Conservation (phyloP, 2,113 vertebrate species). For the Dendrocopos noguchii region DNA sequence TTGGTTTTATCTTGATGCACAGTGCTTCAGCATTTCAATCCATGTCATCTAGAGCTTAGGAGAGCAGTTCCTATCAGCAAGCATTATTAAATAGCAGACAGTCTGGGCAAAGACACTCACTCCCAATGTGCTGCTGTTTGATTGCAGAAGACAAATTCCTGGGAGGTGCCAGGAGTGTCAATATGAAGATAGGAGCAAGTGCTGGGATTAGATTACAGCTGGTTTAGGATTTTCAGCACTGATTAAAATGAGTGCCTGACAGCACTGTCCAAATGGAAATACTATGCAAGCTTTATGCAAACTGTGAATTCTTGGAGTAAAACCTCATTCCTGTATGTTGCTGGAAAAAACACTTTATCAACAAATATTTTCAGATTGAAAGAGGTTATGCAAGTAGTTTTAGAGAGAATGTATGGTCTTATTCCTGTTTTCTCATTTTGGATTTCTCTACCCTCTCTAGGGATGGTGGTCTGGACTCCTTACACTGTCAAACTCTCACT, state of each 20-base stretch:
- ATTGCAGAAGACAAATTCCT: neutral
- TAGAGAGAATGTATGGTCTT: neutral
- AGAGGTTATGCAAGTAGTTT: neutral
- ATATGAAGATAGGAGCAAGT: neutral
- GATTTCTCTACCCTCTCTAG: neutral
- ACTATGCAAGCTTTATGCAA: neutral
- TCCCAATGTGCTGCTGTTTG: neutral
- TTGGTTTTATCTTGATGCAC: neutral
- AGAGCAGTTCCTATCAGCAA: neutral
- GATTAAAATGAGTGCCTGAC: conserved; percentile 14
- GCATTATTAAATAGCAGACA: neutral
- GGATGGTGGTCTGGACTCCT: neutral
- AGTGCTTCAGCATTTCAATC: neutral
- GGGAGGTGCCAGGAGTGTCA: neutral
- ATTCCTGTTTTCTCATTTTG: neutral
- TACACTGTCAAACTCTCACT: neutral
- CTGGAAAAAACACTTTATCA: neutral
- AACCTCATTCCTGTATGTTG: neutral
- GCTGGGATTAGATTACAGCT: neutral
- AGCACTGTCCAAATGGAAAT: conserved; percentile 2
- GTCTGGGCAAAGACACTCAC: neutral
- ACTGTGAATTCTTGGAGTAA: neutral
- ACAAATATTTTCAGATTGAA: neutral
- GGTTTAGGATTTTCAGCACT: neutral
- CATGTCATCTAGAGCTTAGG: neutral